phyloP scores from a whole-genome alignment of 2,113 vertebrate species.

The Pachycephala philippinensis region DNA sequence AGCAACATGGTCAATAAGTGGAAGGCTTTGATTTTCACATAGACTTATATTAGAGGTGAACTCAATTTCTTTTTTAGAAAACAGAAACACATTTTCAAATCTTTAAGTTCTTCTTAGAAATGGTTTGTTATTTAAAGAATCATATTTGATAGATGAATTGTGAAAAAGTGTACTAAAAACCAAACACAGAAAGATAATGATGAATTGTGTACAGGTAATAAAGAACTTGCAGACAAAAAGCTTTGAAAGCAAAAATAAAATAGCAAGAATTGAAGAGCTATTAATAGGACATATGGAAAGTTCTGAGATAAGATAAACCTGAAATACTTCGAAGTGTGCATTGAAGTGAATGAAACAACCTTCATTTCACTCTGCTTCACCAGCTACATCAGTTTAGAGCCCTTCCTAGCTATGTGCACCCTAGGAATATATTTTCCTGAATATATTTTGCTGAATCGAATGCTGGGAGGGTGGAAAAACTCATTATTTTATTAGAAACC shows the following conservation, averaged over 20 bases:
- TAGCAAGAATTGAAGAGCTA: neutral
- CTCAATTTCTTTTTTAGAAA: neutral
- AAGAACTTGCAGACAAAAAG: neutral
- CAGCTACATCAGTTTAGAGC: neutral
- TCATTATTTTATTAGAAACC: neutral
- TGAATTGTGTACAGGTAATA: neutral
- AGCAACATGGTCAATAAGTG: neutral
- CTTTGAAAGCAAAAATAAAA: neutral
- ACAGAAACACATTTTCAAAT: neutral
- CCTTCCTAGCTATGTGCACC: neutral
- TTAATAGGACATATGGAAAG: neutral
- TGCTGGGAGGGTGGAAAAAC: neutral
- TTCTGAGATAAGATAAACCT: neutral
- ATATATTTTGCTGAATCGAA: neutral
- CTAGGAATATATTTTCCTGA: neutral
- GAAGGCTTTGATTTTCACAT: neutral
- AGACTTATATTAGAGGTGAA: neutral
- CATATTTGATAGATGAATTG: neutral
- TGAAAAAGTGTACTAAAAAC: neutral
- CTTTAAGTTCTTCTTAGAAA: neutral
- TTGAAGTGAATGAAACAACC: neutral
- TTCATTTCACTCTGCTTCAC: rapidly evolving
- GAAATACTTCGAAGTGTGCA: neutral
- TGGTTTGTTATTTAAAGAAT: neutral
- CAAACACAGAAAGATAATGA: neutral